Conservation (phyloP, 2,113 vertebrate genomes). For the Paracanthobrama guichenoti region DNA sequence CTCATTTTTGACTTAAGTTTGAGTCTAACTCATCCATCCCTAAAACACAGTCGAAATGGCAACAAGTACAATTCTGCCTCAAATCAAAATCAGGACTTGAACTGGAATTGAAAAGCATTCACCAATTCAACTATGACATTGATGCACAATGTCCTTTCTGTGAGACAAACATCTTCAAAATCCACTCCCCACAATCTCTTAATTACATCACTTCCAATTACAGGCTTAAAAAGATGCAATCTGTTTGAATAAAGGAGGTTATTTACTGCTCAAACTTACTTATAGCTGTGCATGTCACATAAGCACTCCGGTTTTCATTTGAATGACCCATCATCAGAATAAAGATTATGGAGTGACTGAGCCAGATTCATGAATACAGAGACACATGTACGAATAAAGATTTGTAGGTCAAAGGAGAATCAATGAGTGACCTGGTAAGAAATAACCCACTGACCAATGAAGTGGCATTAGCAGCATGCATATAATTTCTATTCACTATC, state of each 20-base stretch:
- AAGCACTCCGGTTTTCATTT: neutral
- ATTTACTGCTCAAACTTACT: conserved; percentile 16
- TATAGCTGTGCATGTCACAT: neutral
- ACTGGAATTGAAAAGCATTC: neutral
- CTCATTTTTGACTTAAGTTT: neutral
- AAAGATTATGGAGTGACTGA: neutral
- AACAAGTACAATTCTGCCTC: neutral
- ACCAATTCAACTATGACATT: neutral
- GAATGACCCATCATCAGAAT: neutral
- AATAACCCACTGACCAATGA: neutral
- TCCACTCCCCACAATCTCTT: neutral
- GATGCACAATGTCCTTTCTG: neutral
- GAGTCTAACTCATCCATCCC: neutral
- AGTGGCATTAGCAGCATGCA: neutral
- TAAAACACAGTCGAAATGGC: neutral
- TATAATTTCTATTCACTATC: conserved; percentile 12
- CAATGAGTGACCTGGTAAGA: conserved; percentile 9
- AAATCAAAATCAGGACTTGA: neutral
- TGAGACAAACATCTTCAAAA: neutral
- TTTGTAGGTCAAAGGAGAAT: conserved; percentile 13
- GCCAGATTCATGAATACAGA: neutral
- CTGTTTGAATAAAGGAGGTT: conserved; percentile 3
- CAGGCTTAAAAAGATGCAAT: neutral
- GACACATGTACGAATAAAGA: neutral
- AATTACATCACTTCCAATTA: conserved; percentile 13